Percentiles rank a stretch among this genome's conserved stretches.
phyloP scores from a whole-genome alignment of 2,797 vertebrate species.

The Loriculus beryllinus region DNA sequence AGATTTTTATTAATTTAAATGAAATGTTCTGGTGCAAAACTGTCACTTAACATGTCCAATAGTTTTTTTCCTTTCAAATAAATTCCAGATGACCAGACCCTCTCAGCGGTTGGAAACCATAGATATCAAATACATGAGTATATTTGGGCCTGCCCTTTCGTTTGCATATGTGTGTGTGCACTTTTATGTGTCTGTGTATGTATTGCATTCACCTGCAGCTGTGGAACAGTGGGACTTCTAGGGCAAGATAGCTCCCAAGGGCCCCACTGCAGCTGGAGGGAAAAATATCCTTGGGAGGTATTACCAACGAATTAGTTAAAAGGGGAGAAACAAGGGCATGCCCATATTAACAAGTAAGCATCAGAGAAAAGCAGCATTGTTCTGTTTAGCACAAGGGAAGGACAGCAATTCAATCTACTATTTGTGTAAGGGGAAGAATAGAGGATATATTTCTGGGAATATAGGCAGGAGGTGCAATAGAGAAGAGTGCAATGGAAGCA shows the following conservation, averaged over 20 bases:
- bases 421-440: background rate
- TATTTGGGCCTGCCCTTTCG: background rate
- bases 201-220: background rate
- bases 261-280: background rate
- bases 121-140: background rate
- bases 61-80: background rate
- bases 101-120: background rate
- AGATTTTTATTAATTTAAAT: background rate
- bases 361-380: constrained; percentile 48
- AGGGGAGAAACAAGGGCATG: background rate
- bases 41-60: background rate
- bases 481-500: constrained; percentile 23
- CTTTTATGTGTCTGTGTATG: background rate
- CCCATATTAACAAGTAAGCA: background rate
- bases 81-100: background rate
- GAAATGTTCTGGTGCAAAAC: background rate
- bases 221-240: background rate
- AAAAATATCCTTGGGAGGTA: background rate
- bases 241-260: background rate
- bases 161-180: background rate
- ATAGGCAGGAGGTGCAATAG: background rate
- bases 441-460: background rate
- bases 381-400: background rate
- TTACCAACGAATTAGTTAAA: background rate
- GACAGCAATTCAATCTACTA: constrained; percentile 3